Evolutionary conservation across 1,140 invertebrate genomes (phyloP).

Genomic region (Rhopalosiphum maidis): DNA sequence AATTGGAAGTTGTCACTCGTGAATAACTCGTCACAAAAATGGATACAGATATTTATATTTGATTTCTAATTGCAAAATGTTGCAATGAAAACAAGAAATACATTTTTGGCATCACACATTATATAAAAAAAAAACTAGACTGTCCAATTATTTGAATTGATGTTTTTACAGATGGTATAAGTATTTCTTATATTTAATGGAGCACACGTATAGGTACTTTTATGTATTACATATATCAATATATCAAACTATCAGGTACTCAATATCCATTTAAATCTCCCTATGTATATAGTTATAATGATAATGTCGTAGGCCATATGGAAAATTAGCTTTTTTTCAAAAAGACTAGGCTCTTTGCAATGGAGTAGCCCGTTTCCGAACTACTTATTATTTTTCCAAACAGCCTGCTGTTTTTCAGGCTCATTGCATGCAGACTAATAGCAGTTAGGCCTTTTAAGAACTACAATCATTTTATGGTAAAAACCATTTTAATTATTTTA

Average conservation of each 20-base stretch:
- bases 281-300: too few species aligned
- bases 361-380: too few species aligned
- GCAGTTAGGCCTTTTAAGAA: too few species aligned
- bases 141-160: neutral
- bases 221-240: neutral
- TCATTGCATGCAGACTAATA: too few species aligned
- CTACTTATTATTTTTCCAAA: too few species aligned
- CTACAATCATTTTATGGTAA: too few species aligned
- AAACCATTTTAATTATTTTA: too few species aligned
- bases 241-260: neutral
- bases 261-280: too few species aligned
- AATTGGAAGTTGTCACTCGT: constrained; percentile 16
- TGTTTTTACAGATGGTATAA: neutral
- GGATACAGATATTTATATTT: constrained; percentile 17
- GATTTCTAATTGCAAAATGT: constrained; percentile 30
- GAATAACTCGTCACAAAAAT: constrained; percentile 24
- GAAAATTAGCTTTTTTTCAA: too few species aligned
- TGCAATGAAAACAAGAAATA: neutral
- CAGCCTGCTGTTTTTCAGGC: too few species aligned
- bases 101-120: constrained; percentile 2
- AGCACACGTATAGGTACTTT: neutral
- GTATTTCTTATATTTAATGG: neutral
- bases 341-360: too few species aligned
- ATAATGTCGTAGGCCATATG: too few species aligned
- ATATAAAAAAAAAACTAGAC: neutral